A percentile compares a stretch with the other conserved stretches of the same genome.
Conservation (phyloP, 1,140 invertebrate genomes). For the Eulimnadia texana region DNA sequence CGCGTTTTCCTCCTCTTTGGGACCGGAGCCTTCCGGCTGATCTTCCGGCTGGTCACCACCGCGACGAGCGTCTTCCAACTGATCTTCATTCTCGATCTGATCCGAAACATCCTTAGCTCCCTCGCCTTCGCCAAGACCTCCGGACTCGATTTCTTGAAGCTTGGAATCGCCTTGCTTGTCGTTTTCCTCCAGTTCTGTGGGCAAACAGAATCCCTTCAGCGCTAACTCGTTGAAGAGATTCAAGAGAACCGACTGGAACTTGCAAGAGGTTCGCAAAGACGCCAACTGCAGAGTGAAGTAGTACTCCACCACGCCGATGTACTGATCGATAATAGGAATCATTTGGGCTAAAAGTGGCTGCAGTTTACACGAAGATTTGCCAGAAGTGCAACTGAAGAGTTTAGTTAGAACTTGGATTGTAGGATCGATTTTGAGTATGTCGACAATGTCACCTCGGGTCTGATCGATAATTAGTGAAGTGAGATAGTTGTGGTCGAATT, state of each 20-base stretch:
- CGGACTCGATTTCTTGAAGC: slow-evolving; percentile 42
- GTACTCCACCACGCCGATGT: slow-evolving; percentile 54
- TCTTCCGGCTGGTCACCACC: slow-evolving; percentile 60
- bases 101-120: slow-evolving; percentile 91
- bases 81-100: slow-evolving; percentile 82
- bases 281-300: slow-evolving; percentile 59
- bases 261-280: slow-evolving; percentile 57
- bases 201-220: slow-evolving; percentile 85
- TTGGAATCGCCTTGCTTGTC: slow-evolving; percentile 27
- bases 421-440: slow-evolving; percentile 9
- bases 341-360: slow-evolving; percentile 15
- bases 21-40: slow-evolving; percentile 5
- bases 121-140: slow-evolving; percentile 79
- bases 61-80: slow-evolving; percentile 72
- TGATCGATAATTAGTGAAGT: slow-evolving; percentile 43
- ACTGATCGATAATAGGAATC: slow-evolving; percentile 65
- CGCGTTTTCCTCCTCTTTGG: slow-evolving; percentile 74
- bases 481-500: slow-evolving; percentile 44
- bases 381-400: background rate
- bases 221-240: slow-evolving; percentile 72
- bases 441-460: slow-evolving; percentile 37
- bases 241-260: slow-evolving; percentile 66
- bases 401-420: background rate
- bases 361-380: background rate
- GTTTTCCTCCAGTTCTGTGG: slow-evolving; percentile 52